Evolutionary conservation across 1,140 invertebrate species (phyloP).

Genomic region (Drosophila fuyamai): DNA sequence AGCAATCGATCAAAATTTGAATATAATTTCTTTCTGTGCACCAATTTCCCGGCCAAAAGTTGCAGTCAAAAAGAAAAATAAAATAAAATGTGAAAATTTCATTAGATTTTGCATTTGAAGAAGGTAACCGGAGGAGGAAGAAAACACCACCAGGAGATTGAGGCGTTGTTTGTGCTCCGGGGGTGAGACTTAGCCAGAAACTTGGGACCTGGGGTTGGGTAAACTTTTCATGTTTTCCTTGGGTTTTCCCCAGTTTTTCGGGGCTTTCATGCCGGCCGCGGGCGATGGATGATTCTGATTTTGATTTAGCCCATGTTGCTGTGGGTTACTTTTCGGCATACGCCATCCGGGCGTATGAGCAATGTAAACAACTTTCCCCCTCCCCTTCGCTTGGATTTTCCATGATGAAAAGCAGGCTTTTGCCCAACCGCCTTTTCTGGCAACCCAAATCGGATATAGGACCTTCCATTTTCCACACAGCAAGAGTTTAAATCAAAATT

Average conservation of each 20-base stretch:
- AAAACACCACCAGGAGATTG: not conserved
- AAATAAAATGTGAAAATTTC: constrained; percentile 50
- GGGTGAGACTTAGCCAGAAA: constrained; percentile 1
- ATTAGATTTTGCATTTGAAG: constrained; percentile 50
- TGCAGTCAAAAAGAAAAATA: constrained; percentile 31
- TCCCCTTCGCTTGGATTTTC: not conserved
- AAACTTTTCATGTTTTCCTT: constrained; percentile 43
- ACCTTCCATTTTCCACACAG: too few species aligned
- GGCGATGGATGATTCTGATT: constrained; percentile 48
- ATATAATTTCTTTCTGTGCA: constrained; percentile 4
- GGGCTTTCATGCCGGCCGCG: not conserved
- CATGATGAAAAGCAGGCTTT: not conserved
- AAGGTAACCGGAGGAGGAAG: constrained; percentile 18
- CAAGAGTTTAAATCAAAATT: not conserved
- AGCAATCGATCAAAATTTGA: not conserved
- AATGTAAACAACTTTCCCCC: constrained; percentile 23
- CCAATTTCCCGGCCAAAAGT: constrained; percentile 29
- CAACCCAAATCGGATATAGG: not conserved
- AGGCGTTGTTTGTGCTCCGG: constrained; percentile 14
- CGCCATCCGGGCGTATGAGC: constrained; percentile 25
- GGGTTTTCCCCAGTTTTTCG: not conserved
- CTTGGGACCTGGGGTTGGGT: constrained; percentile 6
- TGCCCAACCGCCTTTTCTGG: not conserved
- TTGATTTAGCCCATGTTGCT: constrained; percentile 22
- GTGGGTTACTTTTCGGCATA: constrained; percentile 9